phyloP scores from a whole-genome alignment of 2,797 vertebrate species.

The Schizopygopsis malacanthus region DNA sequence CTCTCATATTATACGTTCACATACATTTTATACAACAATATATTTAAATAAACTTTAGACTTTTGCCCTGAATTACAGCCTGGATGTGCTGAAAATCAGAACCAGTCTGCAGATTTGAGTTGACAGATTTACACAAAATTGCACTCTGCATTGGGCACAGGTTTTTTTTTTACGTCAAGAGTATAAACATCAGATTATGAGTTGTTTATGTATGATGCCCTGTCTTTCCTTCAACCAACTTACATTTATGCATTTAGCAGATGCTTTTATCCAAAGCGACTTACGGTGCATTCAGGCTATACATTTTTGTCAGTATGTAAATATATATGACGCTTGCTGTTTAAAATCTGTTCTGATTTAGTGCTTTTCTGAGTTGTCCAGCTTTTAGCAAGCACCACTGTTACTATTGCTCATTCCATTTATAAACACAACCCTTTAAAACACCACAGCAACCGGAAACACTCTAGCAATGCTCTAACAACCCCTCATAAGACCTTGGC shows the following conservation, averaged over 20 bases:
- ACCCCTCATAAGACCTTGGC: too few species aligned
- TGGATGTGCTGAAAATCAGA: background rate
- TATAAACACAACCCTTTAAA: too few species aligned
- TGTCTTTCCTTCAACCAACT: too few species aligned
- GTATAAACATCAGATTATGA: too few species aligned
- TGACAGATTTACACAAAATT: background rate
- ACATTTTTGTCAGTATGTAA: too few species aligned
- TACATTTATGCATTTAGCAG: too few species aligned
- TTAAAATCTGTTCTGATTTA: background rate
- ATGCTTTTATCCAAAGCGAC: too few species aligned
- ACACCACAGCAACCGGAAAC: background rate
- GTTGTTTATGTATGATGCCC: background rate
- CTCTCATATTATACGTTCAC: background rate
- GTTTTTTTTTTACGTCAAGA: background rate
- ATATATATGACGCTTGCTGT: background rate
- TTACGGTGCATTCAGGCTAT: too few species aligned
- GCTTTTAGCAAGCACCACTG: background rate
- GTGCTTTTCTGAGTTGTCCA: background rate
- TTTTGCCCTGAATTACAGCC: background rate
- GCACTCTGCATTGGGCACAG: background rate
- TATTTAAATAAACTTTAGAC: background rate
- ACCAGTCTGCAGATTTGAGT: background rate
- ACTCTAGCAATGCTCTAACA: background rate
- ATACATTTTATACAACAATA: background rate
- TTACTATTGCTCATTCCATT: too few species aligned